Evolutionary conservation across 2,113 vertebrate genomes (phyloP).

Genomic region (Syrmaticus mikado): DNA sequence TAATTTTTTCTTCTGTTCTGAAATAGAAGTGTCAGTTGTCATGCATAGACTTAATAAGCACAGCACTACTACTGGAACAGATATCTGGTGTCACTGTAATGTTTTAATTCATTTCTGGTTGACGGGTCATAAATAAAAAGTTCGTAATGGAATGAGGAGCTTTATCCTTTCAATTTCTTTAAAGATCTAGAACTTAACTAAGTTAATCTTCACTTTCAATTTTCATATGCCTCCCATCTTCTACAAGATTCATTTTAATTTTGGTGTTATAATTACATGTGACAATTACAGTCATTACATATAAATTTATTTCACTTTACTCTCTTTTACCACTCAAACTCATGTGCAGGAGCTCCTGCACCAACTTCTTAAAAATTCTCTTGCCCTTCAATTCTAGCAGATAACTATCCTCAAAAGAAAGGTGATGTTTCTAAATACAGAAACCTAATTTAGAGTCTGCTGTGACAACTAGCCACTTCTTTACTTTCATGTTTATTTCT

Average conservation of each 20-base stretch:
- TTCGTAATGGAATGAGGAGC: background rate
- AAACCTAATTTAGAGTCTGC: slow-evolving; percentile 42
- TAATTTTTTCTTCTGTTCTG: slow-evolving; percentile 12
- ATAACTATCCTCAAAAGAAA: slow-evolving; percentile 39
- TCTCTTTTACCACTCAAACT: background rate
- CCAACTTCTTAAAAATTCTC: background rate
- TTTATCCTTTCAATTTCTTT: slow-evolving; percentile 15
- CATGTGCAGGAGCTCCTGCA: background rate
- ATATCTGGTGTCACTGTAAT: background rate
- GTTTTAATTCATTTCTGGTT: slow-evolving; percentile 19
- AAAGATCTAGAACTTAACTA: background rate
- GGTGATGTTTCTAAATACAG: slow-evolving; percentile 46
- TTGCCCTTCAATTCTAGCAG: slow-evolving; percentile 29
- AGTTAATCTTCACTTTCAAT: background rate
- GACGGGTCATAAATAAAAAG: slow-evolving; percentile 34
- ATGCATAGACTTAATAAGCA: slow-evolving; percentile 15
- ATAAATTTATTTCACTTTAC: background rate
- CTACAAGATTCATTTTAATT: background rate
- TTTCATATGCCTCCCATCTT: background rate
- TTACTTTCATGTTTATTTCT: slow-evolving; percentile 2
- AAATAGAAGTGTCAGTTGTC: background rate
- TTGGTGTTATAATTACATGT: background rate
- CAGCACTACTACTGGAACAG: background rate
- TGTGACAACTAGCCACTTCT: slow-evolving; percentile 9
- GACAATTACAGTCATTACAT: background rate